Percentiles rank a stretch among this genome's conserved stretches.
These are phyloP conservation scores for Xiphophorus couchianus DNA, from an alignment of 2,113 vertebrate genomes.

Conservation along the genomic window DNA sequence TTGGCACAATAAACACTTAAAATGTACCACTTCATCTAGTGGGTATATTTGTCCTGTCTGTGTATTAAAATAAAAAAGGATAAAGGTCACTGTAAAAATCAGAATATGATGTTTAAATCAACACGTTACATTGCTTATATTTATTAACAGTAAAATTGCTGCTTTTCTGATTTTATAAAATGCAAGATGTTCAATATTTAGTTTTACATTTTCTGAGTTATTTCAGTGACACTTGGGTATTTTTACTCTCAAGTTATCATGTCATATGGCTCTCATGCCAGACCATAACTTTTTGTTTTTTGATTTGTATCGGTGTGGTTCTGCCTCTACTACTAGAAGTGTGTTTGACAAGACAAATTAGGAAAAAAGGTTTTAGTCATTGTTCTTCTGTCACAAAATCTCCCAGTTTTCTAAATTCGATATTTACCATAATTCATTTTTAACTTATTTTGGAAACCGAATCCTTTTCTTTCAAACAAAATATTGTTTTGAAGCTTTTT, in stretches of 20 bases:
- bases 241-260: no score
- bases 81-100: no score
- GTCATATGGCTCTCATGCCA: no score
- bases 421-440: slow-evolving; percentile 19
- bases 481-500: background rate
- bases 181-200: no score
- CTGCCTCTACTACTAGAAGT: slow-evolving; percentile 25
- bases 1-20: background rate
- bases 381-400: slow-evolving; percentile 50
- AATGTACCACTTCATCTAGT: background rate
- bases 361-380: slow-evolving; percentile 40
- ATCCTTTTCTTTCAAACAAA: background rate
- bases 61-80: no score
- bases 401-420: slow-evolving; percentile 25
- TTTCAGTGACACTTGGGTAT: no score
- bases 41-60: no score
- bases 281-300: slow-evolving; percentile 23
- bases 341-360: slow-evolving; percentile 59
- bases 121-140: no score
- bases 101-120: no score
- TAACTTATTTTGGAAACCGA: background rate
- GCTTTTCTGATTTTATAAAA: background rate
- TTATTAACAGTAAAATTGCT: background rate
- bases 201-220: background rate
- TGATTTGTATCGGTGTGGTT: slow-evolving; percentile 12